A percentile compares a stretch with the other conserved stretches of the same genome.
Conservation (phyloP, 2,888 invertebrate species). For the Chymomyza fuscimana region DNA sequence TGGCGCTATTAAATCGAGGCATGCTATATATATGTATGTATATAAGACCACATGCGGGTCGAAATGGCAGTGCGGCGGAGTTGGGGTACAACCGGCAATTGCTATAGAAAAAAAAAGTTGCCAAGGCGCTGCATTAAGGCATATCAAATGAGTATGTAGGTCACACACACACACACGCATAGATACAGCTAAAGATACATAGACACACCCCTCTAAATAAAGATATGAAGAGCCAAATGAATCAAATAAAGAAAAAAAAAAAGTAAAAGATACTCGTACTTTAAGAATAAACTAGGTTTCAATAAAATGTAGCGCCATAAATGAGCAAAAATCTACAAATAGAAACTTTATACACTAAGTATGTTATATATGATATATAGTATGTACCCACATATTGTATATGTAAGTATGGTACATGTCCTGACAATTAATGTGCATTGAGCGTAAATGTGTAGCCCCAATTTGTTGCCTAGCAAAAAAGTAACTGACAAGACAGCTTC, state of each 20-base stretch:
- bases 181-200: constrained; percentile 31
- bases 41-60: constrained; percentile 41
- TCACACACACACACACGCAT: constrained; percentile 34
- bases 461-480: constrained; percentile 51
- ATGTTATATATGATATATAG: constrained; percentile 35
- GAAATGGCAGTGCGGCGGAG: background rate
- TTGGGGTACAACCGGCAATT: background rate
- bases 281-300: constrained; percentile 52
- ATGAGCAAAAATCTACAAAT: constrained; percentile 50
- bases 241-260: constrained; percentile 24
- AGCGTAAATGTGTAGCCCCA: constrained; percentile 59
- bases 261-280: constrained; percentile 40
- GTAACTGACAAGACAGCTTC: constrained; percentile 10
- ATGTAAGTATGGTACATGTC: constrained; percentile 22
- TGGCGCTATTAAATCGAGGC: constrained; percentile 61
- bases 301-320: constrained; percentile 52
- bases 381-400: no score
- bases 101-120: constrained; percentile 32
- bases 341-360: constrained; percentile 70
- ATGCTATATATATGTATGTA: constrained; percentile 19
- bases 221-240: background rate
- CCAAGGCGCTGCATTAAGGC: constrained; percentile 62
- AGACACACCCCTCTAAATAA: constrained; percentile 14
- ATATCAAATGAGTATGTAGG: constrained; percentile 47
- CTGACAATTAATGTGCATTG: constrained; percentile 69